Evolutionary conservation across 2,888 invertebrate genomes (phyloP).

Genomic region (Cheilosia variabilis): DNA sequence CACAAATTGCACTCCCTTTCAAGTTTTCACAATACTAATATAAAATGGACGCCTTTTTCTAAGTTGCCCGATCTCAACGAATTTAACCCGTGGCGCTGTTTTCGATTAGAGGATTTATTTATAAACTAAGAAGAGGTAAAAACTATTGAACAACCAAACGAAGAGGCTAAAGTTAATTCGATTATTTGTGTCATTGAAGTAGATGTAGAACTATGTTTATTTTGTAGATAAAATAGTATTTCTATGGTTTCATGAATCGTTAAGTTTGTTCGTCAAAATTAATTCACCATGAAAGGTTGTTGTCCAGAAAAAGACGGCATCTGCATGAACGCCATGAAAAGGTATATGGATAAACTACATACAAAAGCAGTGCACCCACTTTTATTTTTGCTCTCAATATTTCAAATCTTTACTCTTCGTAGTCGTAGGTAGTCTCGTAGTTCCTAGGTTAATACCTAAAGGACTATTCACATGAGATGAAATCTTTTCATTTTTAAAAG

Average conservation of each 20-base stretch:
- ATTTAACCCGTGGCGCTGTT: slow-evolving; percentile 8
- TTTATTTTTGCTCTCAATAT: too few relatives aligned
- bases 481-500: too few relatives aligned
- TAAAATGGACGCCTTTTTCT: slow-evolving; percentile 40
- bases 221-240: slow-evolving; percentile 25
- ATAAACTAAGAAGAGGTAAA: neutral
- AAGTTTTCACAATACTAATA: slow-evolving; percentile 14
- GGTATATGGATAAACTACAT: neutral
- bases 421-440: too few relatives aligned
- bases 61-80: slow-evolving; percentile 23
- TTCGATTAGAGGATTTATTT: neutral
- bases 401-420: too few relatives aligned
- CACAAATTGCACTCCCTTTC: neutral
- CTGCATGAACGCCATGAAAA: too few relatives aligned
- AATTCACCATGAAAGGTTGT: slow-evolving; percentile 1
- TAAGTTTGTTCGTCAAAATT: neutral
- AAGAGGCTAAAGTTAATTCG: slow-evolving; percentile 7
- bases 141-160: neutral
- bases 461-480: too few relatives aligned
- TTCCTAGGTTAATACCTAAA: too few relatives aligned
- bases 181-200: slow-evolving; percentile 20
- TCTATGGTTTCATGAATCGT: slow-evolving; percentile 43
- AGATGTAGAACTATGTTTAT: slow-evolving; percentile 16
- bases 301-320: neutral
- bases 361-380: too few relatives aligned